Conservation (phyloP, 1,140 invertebrate genomes). For the Orius insidiosus region DNA sequence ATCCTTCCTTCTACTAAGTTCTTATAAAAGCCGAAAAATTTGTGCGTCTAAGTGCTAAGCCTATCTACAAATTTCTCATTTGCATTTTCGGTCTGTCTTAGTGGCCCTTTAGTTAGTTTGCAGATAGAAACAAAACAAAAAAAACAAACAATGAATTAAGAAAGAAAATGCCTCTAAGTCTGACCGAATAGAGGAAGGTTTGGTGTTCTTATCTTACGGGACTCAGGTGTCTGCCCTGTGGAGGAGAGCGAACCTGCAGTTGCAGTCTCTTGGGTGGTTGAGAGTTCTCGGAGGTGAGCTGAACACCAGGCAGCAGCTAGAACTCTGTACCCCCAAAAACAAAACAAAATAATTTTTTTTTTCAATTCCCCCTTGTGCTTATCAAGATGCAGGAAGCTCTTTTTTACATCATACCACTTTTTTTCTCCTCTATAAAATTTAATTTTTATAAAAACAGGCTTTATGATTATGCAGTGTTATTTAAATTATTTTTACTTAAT, state of each 20-base stretch:
- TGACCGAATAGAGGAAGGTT: too few species aligned
- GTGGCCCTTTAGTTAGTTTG: too few species aligned
- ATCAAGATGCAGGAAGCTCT: constrained; percentile 7
- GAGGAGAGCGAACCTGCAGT: constrained; percentile 70
- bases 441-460: constrained; percentile 2
- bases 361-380: constrained; percentile 8
- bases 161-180: too few species aligned
- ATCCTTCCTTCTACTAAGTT: too few species aligned
- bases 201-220: constrained; percentile 1
- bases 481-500: neutral
- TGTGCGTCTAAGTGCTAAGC: too few species aligned
- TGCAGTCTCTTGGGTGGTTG: constrained; percentile 58
- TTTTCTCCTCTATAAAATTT: neutral
- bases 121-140: too few species aligned
- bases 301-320: constrained; percentile 54
- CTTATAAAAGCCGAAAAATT: too few species aligned
- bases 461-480: neutral
- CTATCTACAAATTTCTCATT: too few species aligned
- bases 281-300: constrained; percentile 42
- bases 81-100: too few species aligned
- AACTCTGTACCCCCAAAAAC: constrained; percentile 31
- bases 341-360: constrained; percentile 3
- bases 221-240: constrained; percentile 45
- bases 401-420: neutral
- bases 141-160: too few species aligned